Evolutionary conservation across 2,888 invertebrate genomes (phyloP), one percentile per base, ranked within the genome.

Genomic region (Archaeoteleia sp.): DNA sequence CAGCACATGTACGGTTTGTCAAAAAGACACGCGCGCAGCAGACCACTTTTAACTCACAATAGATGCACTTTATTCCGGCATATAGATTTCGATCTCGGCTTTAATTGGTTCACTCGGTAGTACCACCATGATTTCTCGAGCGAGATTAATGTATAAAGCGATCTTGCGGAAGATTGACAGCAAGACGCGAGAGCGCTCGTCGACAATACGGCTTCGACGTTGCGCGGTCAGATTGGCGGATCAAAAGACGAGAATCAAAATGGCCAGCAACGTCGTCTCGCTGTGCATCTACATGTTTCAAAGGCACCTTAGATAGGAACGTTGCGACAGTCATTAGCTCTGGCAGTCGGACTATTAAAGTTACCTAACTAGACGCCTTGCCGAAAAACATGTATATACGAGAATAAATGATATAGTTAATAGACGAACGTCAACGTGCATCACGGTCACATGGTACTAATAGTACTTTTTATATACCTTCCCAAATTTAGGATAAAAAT

Each of bases 311-410:
- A 76, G 72, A 71, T 74, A 77, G 73, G 42, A 58, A 43, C 53
- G 63, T 76, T 76, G 75, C 74, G 74, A 75, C 74, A 76, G 70
- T 74, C 74, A 75, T 75, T 77, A 74, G 67, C 75, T 72, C 73
- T 76, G 76, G 70, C 75, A 72, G 66, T 70, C 57, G 66, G 70
- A 66, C 74, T 74, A 76, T 75, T 76, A 76, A 61, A 69, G 67
- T 74, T 73, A 72, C 72, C 72, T 60, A 75, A 75, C 71, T 37
- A 68, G 62, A 67, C 66, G 62, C 72, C 69, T 72, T 62, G 46
- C 46, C 55, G 23, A 45, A 48, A 58, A 57, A 46, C 45, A 58
- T 40, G 46, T 30, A 10, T 12, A 46, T 42, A 42, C 45, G 8
- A 37, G 25, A 61, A 61, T 61, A 27, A 10, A 15, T 15, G 39